Base-by-base conservation (phyloP, 2,797 vertebrate genomes). In the Muscicapa striata region DNA sequence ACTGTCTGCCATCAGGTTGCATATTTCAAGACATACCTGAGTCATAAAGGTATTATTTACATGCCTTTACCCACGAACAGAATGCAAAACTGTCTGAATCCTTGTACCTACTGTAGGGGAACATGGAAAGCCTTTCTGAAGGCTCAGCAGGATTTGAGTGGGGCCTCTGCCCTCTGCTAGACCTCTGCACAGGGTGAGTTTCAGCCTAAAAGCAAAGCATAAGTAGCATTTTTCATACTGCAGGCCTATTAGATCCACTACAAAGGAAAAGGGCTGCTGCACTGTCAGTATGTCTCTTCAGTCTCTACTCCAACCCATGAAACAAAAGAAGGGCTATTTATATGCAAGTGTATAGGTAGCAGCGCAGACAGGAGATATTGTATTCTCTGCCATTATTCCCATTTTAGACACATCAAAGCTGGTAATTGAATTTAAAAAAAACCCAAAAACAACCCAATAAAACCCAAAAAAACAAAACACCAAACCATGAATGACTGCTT, bases 321-420 rank as follows among this genome's bases (percentile, higher is more conserved):
- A 93, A 88, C 43, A 81, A 74, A 92, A 67, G 36, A 92, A 67
- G 36, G 27, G n/a, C 67, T 92, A 29, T 34, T 92, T 75, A 68
- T 82, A 84, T 74, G 52, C 83, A 84, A 94, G 77, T 12, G 22
- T 76, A 76, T 49, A 88, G 76, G 87, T 84, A 93, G 77, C 70
- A 34, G 19, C 43, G 58, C 74, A 92, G 67, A 63, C 32, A 81
- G 51, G 45, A 86, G 66, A 81, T 57, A 78, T 27, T 54, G 32
- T 46, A 63, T 78, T 86, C 52, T 67, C 41, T 76, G 63, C 59
- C 69, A 43, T 90, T 89, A 84, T 86, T 93, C 57, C 77, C n/a
- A 51, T 64, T 94, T 67, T 17, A 92, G 73, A 40, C 41, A 73
- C 38, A 91, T 87, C 34, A 92, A 86, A 84, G 63, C 55, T 64